Base-by-base conservation (phyloP, 2,888 invertebrate species). In the Papilio protenor region DNA sequence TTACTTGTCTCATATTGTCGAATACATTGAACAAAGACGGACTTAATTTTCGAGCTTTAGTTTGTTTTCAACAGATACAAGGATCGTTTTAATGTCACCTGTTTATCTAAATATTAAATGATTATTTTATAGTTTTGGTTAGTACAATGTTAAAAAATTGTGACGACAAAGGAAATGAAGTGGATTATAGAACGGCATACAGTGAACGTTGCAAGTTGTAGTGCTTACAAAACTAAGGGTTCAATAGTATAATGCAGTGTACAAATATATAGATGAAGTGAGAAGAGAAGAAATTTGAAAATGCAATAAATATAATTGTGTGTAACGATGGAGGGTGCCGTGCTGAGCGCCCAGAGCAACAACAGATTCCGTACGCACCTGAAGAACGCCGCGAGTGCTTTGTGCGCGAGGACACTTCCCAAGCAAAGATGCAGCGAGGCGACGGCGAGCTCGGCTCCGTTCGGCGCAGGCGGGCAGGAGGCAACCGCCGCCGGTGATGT, bases 281-380 rank as follows among this genome's bases (percentile, higher is more conserved):
- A 80, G 80, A 78, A 81, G 21, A 73, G 69, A 80, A 94, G 93
- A 94, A 91, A 88, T 87, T 88, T 88, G 73, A 90, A 89, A 83
- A 89, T 90, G 88, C 87, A 90, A 83, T 92, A 80, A 87, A 55
- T 75, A 77, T 73, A 79, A 59, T 78, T 74, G 77, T 80, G 77
- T 72, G 59, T 81, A 74, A 89, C 88, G 83, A 95, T 95, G 95
- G 95, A 95, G 87, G 93, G 95, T 87, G 95, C 95, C 83, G 90
- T 94, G 81, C 85, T 95, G 84, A 93, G 95, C 88, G 92, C 94
- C 85, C 91, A 94, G 78, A 93, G 90, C 83, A 93, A 91, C 82
- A 94, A 88, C 84, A 91, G 93, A 89, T 93, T 94, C 83, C 87
- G 92, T 79, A 89, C 90, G 72, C 94, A 93, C 84, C 83, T 94